These are phyloP conservation scores for Trichopoda pennipes DNA, from an alignment of 2,888 invertebrate species.

Conservation along the genomic window DNA sequence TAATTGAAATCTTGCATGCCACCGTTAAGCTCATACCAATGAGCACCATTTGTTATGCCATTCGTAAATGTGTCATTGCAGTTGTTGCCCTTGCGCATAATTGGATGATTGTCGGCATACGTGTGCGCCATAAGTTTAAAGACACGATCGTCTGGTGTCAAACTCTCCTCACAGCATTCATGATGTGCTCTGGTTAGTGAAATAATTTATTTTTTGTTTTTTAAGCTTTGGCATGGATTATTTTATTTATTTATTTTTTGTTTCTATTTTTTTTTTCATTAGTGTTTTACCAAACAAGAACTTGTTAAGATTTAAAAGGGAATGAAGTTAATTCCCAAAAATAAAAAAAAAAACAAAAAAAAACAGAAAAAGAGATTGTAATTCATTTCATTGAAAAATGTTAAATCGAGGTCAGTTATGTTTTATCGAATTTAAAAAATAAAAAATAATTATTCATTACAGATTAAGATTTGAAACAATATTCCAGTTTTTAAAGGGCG, in stretches of 20 bases:
- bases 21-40: slow-evolving; percentile 94
- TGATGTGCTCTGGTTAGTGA: slow-evolving; percentile 81
- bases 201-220: slow-evolving; percentile 35
- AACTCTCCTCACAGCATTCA: slow-evolving; percentile 87
- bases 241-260: not conserved
- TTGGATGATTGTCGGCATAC: slow-evolving; percentile 88
- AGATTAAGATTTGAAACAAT: no score
- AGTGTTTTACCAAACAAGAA: not conserved
- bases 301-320: not conserved
- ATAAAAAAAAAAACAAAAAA: not conserved
- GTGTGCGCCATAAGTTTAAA: slow-evolving; percentile 89
- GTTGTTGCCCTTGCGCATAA: slow-evolving; percentile 88
- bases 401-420: no score
- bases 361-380: not conserved
- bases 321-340: not conserved
- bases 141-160: slow-evolving; percentile 90
- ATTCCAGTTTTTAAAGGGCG: no score
- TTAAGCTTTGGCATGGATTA: not conserved
- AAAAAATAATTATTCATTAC: no score
- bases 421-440: no score
- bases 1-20: slow-evolving; percentile 99
- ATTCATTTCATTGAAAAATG: no score
- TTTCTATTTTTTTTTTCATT: not conserved
- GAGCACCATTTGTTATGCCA: slow-evolving; percentile 95
- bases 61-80: slow-evolving; percentile 88